Evolutionary conservation across 2,888 invertebrate genomes (phyloP).

Genomic region (Baccha elongata): DNA sequence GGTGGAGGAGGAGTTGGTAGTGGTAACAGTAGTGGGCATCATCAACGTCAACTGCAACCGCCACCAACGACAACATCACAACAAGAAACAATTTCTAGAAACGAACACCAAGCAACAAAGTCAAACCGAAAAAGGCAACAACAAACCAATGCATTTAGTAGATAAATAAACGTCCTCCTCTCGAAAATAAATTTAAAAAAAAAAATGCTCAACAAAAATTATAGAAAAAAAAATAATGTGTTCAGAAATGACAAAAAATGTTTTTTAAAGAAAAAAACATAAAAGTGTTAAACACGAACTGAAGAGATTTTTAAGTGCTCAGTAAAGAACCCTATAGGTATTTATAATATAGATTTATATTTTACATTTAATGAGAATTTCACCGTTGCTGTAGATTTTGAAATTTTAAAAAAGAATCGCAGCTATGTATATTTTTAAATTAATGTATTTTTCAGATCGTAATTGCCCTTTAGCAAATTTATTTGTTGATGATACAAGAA

Average conservation of each 20-base stretch:
- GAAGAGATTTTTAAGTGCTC: constrained; percentile 62
- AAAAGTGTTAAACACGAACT: constrained; percentile 40
- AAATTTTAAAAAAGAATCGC: too few species aligned
- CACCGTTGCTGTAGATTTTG: too few species aligned
- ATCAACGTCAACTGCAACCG: constrained; percentile 19
- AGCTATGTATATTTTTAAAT: too few species aligned
- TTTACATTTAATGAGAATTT: too few species aligned
- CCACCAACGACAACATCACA: constrained; percentile 22
- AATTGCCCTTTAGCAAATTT: too few species aligned
- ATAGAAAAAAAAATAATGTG: constrained; percentile 7
- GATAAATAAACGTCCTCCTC: constrained; percentile 66
- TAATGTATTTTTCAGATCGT: too few species aligned
- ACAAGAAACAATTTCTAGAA: constrained; percentile 70
- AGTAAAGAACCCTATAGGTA: constrained; percentile 32
- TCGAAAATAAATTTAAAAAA: too few species aligned
- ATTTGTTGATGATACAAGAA: too few species aligned
- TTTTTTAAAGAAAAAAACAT: not conserved
- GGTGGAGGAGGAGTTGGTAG: constrained; percentile 45
- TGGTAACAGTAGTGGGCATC: constrained; percentile 2
- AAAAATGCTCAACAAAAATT: not conserved
- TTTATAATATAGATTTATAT: too few species aligned
- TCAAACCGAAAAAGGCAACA: constrained; percentile 65
- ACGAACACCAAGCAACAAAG: constrained; percentile 66
- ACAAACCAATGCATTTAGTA: constrained; percentile 64
- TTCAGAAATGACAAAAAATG: constrained; percentile 14